phyloP scores from a whole-genome alignment of 2,888 invertebrate genomes.

The Meteorus colon region DNA sequence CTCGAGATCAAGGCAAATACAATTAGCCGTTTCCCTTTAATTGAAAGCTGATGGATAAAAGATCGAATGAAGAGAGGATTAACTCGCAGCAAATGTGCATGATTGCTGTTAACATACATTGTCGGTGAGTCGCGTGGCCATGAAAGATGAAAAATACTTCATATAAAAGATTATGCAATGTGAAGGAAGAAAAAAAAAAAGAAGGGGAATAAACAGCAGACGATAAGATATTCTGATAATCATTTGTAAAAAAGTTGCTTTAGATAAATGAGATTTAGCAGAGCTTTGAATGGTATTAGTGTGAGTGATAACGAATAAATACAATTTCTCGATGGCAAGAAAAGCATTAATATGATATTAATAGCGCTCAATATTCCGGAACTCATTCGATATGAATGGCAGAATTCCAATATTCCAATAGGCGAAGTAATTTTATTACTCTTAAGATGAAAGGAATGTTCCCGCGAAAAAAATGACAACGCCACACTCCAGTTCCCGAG shows the following conservation, averaged over 20 bases:
- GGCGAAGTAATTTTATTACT: too few species aligned
- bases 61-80: background rate
- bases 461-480: too few species aligned
- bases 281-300: too few species aligned
- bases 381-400: too few species aligned
- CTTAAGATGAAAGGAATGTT: too few species aligned
- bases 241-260: background rate
- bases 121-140: background rate
- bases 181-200: background rate
- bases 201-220: background rate
- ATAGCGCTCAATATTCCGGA: too few species aligned
- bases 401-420: too few species aligned
- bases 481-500: too few species aligned
- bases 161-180: background rate
- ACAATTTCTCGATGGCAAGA: too few species aligned
- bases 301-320: too few species aligned
- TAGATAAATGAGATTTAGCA: too few species aligned
- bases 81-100: background rate
- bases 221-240: background rate
- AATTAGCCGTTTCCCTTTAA: conserved; percentile 23
- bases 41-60: conserved; percentile 5
- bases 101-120: background rate
- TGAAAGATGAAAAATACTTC: background rate
- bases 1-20: conserved; percentile 23
- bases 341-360: too few species aligned